Evolutionary conservation across 2,888 invertebrate species (phyloP), one percentile per base, ranked within the genome.

Genomic region (Agriopis aurantiaria): DNA sequence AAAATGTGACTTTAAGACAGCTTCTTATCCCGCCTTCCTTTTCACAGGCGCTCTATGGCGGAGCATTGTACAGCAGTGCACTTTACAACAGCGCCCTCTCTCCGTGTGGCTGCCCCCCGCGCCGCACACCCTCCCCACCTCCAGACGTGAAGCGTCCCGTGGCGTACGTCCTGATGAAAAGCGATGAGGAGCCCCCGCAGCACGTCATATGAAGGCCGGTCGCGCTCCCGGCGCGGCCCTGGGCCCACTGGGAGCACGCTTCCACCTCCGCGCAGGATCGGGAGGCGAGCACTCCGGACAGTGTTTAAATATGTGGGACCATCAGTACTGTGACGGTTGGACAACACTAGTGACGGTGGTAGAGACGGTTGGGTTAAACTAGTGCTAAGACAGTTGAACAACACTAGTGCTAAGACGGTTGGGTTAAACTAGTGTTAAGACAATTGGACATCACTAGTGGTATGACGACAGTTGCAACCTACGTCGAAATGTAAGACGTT

Each of bases 201-300:
- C 97, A 97, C 87, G 96, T 97, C 90, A 97, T 97, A 96, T 97
- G 97, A 97, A 97, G 96, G 95, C 97, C 97, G 93, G 96, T 97
- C 86, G 96, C 97, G 96, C 97, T 97, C 94, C 97, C 97, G 84
- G 96, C 96, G 85, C 92, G 96, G 82, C 89, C 89, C n/a, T 90
- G 91, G 88, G 89, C 90, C 78, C 95, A 94, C 75, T 95, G 94
- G 93, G 94, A 93, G 92, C 91, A 88, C 78, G 93, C 94, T 17
- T 93, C 93, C 70, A 93, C 93, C 52, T 92, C 93, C 43, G 82
- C 87, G 8, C 86, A 85, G 74, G 92, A 92, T 48, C 78, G 91
- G 75, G 92, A 91, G 62, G 82, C 80, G 66, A 91, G 89, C 80
- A 90, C 93, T n/a, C 93, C 93, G 6, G 93, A 93, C 73, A 93